phyloP scores from a whole-genome alignment of 2,888 invertebrate species.

The Chydorus sphaericus region DNA sequence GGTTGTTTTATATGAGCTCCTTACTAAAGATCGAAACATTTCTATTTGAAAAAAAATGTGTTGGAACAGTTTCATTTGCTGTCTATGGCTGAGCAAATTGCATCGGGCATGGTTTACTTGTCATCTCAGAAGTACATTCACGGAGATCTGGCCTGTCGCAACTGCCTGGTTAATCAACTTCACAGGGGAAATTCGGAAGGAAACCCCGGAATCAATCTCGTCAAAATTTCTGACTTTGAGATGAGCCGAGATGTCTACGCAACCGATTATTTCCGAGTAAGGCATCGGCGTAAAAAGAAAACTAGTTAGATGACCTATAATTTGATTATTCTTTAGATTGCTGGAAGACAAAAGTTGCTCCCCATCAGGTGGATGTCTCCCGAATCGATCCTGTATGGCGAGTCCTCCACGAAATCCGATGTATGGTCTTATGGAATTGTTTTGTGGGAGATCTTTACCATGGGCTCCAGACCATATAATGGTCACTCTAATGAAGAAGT shows the following conservation, averaged over 20 bases:
- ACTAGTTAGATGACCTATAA: constrained; percentile 38
- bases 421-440: constrained; percentile 88
- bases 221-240: constrained; percentile 88
- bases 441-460: constrained; percentile 84
- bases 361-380: constrained; percentile 96
- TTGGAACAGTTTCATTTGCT: constrained; percentile 32
- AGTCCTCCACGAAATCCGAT: constrained; percentile 79
- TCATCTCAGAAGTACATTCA: constrained; percentile 70
- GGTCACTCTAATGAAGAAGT: constrained; percentile 76
- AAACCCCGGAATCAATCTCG: constrained; percentile 54
- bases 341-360: constrained; percentile 62
- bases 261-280: constrained; percentile 73
- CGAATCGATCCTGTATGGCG: constrained; percentile 75
- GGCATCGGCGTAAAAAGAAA: too few relatives aligned
- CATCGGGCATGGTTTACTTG: constrained; percentile 65
- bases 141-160: constrained; percentile 68
- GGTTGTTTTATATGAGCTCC: too few relatives aligned
- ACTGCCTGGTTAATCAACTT: constrained; percentile 56
- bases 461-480: constrained; percentile 83
- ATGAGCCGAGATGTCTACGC: constrained; percentile 79
- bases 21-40: constrained; percentile 37
- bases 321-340: too few relatives aligned
- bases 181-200: too few relatives aligned
- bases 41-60: constrained; percentile 33
- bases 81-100: constrained; percentile 46